Evolutionary conservation across 2,797 vertebrate species (phyloP), one percentile per base, ranked within the genome.

Genomic region (Tragopan temminckii): DNA sequence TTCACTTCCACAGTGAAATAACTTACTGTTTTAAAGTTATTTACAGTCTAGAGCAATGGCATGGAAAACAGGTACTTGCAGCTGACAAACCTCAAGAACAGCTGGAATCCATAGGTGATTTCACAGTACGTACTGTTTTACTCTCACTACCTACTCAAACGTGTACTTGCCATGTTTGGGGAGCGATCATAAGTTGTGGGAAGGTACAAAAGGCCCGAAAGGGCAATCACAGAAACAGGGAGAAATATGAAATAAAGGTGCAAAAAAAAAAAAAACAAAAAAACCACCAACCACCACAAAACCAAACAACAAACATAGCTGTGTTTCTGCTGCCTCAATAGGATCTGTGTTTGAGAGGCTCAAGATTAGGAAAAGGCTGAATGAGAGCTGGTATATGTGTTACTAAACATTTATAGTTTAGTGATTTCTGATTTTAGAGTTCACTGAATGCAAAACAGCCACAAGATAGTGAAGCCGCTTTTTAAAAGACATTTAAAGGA

Each of bases 51-150:
- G 33, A 71, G 12, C 16, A 40, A 67, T 25, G 29, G 23, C 35
- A 71, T 5, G 2, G 68, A 46, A 19, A 85, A 79, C 55, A 29
- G 31, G 16, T 27, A 35, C 25, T 58, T 61, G 59, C 53, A 85
- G 29, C 25, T 76, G 53, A 45, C n/a, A 71, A 59, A 59, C 59
- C 57, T 36, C 68, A 76, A 77, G 25, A 90, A 59, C 53, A 63
- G 17, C n/a, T 85, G 67, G 48, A 59, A 79, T 63, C 48, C n/a
- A 29, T 29, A 72, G 38, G 21, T 70, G 58, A 59, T 31, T 67
- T 55, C 75, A 82, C 0, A 0, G 36, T 63, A 21, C 48, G 27
- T 40, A 9, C 38, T 66, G 5, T 71, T 79, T 15, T 29, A 2
- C 11, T 85, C 46, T 64, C 27, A 53, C 20, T 63, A 52, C 11